Evolutionary conservation across 2,888 invertebrate genomes (phyloP), one percentile per base, ranked within the genome.

Genomic region (Elysia crispata): DNA sequence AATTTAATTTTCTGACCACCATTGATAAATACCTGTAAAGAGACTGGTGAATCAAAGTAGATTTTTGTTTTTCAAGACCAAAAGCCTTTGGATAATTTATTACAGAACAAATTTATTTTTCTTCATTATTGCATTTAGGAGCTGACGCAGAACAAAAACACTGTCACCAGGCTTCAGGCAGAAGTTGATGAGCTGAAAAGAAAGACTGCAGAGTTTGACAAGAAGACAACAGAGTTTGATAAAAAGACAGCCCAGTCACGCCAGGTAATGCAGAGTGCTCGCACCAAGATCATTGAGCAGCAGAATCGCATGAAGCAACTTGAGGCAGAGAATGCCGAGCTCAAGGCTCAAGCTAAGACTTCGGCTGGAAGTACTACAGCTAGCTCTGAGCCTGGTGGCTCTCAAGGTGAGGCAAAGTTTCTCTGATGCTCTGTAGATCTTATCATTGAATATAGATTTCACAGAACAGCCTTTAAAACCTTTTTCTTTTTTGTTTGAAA

Each of bases 281-380:
- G 87, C 80, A 86, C 81, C 54, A 89, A 87, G 70, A 83, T 91
- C 66, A 85, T 86, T 28, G 82, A 82, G 28, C 88, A 90, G 84
- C 90, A 89, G 64, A 87, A 88, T 25, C 87, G 87, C 50, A 85
- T 90, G 79, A 87, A 88, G 41, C 87, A 86, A 75, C 74, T 87
- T 41, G 86, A 93, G 94, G 80, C 83, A 41, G 89, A 91, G 82
- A 83, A 86, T 74, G 93, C 94, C 0, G 95, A 94, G 66, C 92
- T 93, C 81, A 92, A 93, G 86, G 54, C 75, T 86, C 69, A 85
- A 84, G 82, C 83, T 81, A 15, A 83, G 84, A 77, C 83, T 82
- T 78, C 87, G 87, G 72, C 81, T 77, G 57, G 86, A 20, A 15
- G 41, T 11, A 41, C 41, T 41, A 11, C 5, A 11, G 41, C 41